Conservation (phyloP, 2,888 invertebrate genomes). For the Aphrophora alni region DNA sequence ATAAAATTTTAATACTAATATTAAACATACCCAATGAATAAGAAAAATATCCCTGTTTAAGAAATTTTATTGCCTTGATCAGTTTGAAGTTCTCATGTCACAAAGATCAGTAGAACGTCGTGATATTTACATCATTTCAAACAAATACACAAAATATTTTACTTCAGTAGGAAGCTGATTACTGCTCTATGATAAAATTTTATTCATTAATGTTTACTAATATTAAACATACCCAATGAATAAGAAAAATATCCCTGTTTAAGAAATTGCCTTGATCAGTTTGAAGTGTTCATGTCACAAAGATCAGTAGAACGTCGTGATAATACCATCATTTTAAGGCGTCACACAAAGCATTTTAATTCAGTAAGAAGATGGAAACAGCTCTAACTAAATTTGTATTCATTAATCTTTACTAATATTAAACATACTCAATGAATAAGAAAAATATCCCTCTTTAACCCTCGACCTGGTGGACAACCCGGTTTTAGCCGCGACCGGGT, state of each 20-base stretch:
- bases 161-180: too few relatives aligned
- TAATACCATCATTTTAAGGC: conserved; percentile 10
- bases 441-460: too few relatives aligned
- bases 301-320: conserved; percentile 24
- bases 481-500: too few relatives aligned
- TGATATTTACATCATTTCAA: not conserved
- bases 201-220: too few relatives aligned
- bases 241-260: conserved; percentile 18
- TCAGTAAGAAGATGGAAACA: too few relatives aligned
- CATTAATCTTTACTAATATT: too few relatives aligned
- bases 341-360: too few relatives aligned
- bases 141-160: too few relatives aligned
- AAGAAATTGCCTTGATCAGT: not conserved
- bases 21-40: not conserved
- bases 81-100: not conserved
- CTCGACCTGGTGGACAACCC: too few relatives aligned
- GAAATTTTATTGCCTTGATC: not conserved
- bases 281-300: not conserved
- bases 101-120: not conserved
- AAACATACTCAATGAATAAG: too few relatives aligned
- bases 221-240: not conserved
- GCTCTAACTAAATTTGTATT: too few relatives aligned
- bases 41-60: conserved; percentile 4
- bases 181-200: too few relatives aligned
- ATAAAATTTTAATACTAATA: not conserved